Conservation (phyloP, 2,113 vertebrate genomes). For the Ammodytes marinus region DNA sequence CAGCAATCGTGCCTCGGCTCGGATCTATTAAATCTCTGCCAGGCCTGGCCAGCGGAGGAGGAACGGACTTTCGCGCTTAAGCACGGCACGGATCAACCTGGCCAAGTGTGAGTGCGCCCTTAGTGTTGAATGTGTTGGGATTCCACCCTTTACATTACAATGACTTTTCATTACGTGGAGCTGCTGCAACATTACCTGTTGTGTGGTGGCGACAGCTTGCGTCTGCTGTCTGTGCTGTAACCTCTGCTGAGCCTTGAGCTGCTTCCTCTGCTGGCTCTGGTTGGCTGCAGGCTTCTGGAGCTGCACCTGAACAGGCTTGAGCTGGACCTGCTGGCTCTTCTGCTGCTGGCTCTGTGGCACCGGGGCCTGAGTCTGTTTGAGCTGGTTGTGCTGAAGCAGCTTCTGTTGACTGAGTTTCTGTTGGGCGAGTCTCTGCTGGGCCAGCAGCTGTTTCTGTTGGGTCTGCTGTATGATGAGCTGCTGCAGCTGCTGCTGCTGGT, state of each 20-base stretch:
- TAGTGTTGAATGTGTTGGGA: not conserved
- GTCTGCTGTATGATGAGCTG: conserved; percentile 80
- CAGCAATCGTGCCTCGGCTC: too few species aligned
- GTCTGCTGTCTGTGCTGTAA: conserved; percentile 68
- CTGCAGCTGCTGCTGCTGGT: conserved; percentile 79
- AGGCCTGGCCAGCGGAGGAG: too few species aligned
- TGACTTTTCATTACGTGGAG: not conserved
- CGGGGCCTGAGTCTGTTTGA: conserved; percentile 53
- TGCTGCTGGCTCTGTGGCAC: conserved; percentile 63
- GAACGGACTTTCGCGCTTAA: too few species aligned
- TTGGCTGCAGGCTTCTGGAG: conserved; percentile 62
- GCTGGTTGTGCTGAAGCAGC: conserved; percentile 51
- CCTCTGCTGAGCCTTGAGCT: conserved; percentile 70
- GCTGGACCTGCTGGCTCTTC: conserved; percentile 51
- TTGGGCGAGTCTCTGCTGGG: conserved; percentile 68
- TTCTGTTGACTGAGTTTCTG: conserved; percentile 63
- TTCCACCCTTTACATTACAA: too few species aligned
- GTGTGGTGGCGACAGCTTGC: conserved; percentile 59
- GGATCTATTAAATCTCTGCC: too few species aligned
- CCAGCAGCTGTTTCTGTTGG: conserved; percentile 76
- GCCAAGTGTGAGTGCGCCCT: too few species aligned
- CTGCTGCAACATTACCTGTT: conserved; percentile 71
- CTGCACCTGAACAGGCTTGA: conserved; percentile 73
- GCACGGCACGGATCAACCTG: too few species aligned
- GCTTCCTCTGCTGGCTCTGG: conserved; percentile 70